Evolutionary conservation across 2,113 vertebrate species (phyloP).

Genomic region (Eulemur macaco): DNA sequence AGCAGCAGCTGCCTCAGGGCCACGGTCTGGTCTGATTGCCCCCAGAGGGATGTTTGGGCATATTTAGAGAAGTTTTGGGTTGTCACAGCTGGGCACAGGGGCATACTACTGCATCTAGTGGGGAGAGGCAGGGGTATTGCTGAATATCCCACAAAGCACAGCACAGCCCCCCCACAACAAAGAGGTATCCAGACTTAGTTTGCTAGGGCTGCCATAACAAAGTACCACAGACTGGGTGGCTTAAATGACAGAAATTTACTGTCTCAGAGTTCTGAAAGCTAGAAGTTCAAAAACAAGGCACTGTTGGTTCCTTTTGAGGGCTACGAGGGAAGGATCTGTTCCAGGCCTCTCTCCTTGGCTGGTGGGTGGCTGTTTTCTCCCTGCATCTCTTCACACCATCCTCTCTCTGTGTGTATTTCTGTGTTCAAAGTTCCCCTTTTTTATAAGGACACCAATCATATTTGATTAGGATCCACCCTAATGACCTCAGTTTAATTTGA

Average conservation of each 20-base stretch:
- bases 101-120: neutral
- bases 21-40: neutral
- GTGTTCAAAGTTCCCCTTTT: neutral
- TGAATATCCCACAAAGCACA: neutral
- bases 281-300: neutral
- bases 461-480: neutral
- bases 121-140: neutral
- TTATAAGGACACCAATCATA: neutral
- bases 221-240: neutral
- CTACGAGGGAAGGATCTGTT: neutral
- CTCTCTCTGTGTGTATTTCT: neutral
- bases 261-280: neutral
- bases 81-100: neutral
- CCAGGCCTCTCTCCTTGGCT: neutral
- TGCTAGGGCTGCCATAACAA: neutral
- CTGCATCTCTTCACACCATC: neutral
- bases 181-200: neutral
- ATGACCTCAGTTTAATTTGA: neutral
- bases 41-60: neutral
- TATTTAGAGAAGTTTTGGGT: neutral
- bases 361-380: neutral
- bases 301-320: neutral
- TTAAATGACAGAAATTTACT: neutral
- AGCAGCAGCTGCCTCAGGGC: neutral
- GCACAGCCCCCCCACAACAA: neutral